A percentile compares a stretch with the other conserved stretches of the same genome.
These are phyloP conservation scores for Vombatus ursinus DNA, from an alignment of 2,113 vertebrate genomes.

Conservation along the genomic window DNA sequence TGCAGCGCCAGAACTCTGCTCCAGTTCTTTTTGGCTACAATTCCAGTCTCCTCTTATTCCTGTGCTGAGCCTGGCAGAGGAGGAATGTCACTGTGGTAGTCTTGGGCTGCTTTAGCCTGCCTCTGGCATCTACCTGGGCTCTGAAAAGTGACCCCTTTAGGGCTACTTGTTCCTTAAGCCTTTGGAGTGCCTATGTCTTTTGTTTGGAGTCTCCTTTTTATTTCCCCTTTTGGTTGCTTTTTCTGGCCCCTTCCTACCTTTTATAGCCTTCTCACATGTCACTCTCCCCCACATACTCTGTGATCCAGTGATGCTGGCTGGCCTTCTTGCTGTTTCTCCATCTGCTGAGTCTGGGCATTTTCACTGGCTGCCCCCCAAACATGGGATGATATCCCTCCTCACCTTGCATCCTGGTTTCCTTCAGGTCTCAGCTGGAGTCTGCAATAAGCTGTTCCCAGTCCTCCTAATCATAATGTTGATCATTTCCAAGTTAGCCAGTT, in stretches of 20 bases:
- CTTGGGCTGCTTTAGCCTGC: background rate
- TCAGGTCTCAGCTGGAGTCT: background rate
- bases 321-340: background rate
- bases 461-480: too few species aligned
- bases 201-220: background rate
- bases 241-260: background rate
- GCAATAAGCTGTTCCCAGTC: background rate
- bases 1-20: background rate
- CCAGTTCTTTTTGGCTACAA: constrained; percentile 11
- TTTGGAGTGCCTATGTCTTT: background rate
- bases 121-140: background rate
- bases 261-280: too few species aligned
- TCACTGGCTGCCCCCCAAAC: background rate
- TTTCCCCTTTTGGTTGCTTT: background rate
- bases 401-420: background rate
- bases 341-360: background rate
- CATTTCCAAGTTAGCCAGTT: background rate
- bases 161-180: background rate
- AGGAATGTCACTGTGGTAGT: background rate
- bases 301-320: background rate
- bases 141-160: background rate
- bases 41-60: constrained; percentile 28
- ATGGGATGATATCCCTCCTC: background rate
- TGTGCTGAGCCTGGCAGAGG: background rate
- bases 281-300: background rate